Evolutionary conservation across 2,113 vertebrate species (phyloP), one percentile per base, ranked within the genome.

Genomic region (Cottus gobio): DNA sequence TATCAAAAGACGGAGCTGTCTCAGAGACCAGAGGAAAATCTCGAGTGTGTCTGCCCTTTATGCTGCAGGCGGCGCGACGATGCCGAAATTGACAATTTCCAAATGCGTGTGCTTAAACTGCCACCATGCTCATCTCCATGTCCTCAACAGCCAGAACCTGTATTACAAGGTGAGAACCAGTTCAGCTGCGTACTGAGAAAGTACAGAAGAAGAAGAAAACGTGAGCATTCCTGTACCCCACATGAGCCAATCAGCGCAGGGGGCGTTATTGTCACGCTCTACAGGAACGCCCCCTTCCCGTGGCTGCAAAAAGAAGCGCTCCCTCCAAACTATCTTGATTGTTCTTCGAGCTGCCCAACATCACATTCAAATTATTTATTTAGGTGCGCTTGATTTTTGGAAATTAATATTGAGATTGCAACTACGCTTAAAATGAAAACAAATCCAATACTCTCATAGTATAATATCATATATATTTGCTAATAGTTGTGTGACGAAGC

Each of bases 311-410:
- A 46, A 46, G 42, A 42, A 18, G 26, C 15, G 26, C 26, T 36
- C 10, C 15, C 1, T 42, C 31, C n/a, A 15, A 8, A 63, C 0
- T 9, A 15, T 87, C 77, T 82, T 76, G 75, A 42, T 5, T 65
- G 7, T 16, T 70, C 28, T 62, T 74, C 10, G 54, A 26, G 20
- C 8, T 22, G 39, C 42, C 22, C 65, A 12, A 7, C 31, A 22
- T 48, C 64, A 28, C 0, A n/a, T 15, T 10, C 42, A 50, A 13
- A 30, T 54, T 26, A 26, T 26, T 18, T 9, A 9, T 31, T 64
- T 10, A 12, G 18, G 28, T 46, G 60, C 48, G 61, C 50, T 65
- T 57, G 60, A 72, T 71, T 65, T 72, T 4, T 44, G 0, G 1
- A 44, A 30, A 39, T 30, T 1, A 30, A 30, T 0, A 15, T 10